phyloP scores from a whole-genome alignment of 2,888 invertebrate genomes.

The Stenoptilia bipunctidactyla region DNA sequence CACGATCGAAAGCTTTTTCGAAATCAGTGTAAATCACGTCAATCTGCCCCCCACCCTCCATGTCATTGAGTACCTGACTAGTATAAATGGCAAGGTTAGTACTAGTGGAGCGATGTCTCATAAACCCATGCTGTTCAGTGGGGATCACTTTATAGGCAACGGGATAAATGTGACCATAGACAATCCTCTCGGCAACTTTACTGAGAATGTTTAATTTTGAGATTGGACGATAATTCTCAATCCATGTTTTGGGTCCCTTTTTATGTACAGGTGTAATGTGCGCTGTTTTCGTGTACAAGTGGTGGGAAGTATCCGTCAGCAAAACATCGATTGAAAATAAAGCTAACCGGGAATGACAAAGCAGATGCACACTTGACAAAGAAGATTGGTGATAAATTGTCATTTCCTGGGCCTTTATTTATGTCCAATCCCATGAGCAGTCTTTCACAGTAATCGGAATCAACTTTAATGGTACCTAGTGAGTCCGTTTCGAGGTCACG shows the following conservation, averaged over 20 bases:
- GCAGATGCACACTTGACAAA: background rate
- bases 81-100: background rate
- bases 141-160: background rate
- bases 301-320: background rate
- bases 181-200: background rate
- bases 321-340: too few relatives aligned
- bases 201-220: background rate
- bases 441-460: too few relatives aligned
- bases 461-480: too few relatives aligned
- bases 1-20: too few relatives aligned
- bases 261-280: background rate
- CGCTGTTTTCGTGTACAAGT: background rate
- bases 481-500: background rate
- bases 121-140: background rate
- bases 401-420: background rate
- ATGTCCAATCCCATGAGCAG: background rate
- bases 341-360: background rate
- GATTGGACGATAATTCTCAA: too few relatives aligned
- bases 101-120: background rate
- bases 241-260: too few relatives aligned
- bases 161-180: background rate
- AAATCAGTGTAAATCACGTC: too few relatives aligned
- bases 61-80: background rate
- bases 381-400: background rate
- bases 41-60: too few relatives aligned